These are phyloP conservation scores for Rotaria sp. DNA, from an alignment of 2,888 invertebrate species.

Conservation along the genomic window DNA sequence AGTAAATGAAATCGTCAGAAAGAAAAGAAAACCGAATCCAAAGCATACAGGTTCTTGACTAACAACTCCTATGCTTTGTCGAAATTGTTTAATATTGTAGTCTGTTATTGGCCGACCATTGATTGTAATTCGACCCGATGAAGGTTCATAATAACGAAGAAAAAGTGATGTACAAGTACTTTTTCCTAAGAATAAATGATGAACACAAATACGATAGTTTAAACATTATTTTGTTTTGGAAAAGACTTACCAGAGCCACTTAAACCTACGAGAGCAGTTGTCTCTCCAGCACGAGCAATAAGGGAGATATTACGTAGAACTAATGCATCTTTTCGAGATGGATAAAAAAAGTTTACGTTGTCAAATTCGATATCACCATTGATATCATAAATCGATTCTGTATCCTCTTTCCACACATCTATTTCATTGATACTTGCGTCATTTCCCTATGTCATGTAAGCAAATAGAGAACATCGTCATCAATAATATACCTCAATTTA, in stretches of 20 bases:
- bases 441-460: neutral
- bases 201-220: too few species aligned
- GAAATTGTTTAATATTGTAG: slow-evolving; percentile 72
- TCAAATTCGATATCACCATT: slow-evolving; percentile 73
- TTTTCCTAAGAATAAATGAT: slow-evolving; percentile 64
- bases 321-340: slow-evolving; percentile 71
- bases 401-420: neutral
- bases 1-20: slow-evolving; percentile 55
- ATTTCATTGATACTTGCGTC: neutral
- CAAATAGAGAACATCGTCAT: neutral
- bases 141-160: slow-evolving; percentile 88
- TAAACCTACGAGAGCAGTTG: slow-evolving; percentile 92
- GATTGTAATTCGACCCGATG: slow-evolving; percentile 71
- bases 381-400: neutral
- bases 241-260: slow-evolving; percentile 70
- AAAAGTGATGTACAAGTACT: slow-evolving; percentile 86
- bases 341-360: slow-evolving; percentile 79
- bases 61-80: slow-evolving; percentile 75
- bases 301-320: slow-evolving; percentile 71
- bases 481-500: neutral
- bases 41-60: slow-evolving; percentile 96
- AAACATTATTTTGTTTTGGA: neutral
- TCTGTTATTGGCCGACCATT: slow-evolving; percentile 74
- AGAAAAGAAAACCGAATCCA: slow-evolving; percentile 88
- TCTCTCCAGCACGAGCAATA: slow-evolving; percentile 80